Conservation (phyloP, 2,888 invertebrate species). For the Clitarchus hookeri region DNA sequence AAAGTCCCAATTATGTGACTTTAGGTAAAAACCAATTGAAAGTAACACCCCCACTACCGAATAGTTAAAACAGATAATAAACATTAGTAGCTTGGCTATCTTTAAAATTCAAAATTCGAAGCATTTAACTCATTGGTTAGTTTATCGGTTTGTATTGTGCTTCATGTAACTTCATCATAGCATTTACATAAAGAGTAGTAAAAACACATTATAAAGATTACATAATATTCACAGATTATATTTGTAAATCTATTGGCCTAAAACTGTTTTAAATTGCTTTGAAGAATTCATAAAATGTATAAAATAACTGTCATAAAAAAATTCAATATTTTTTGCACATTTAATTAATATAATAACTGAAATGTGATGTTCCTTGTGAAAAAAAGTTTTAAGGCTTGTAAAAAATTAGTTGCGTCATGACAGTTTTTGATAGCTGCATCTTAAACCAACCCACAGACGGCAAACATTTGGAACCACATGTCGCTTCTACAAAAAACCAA, state of each 20-base stretch:
- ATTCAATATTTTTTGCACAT: not conserved
- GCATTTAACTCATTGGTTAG: not conserved
- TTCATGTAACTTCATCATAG: not conserved
- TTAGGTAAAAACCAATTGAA: not conserved
- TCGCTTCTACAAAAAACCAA: conserved; percentile 7
- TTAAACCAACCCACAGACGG: not conserved
- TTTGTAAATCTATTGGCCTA: not conserved
- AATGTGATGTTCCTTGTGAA: not conserved
- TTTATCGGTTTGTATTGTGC: not conserved
- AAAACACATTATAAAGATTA: too few relatives aligned
- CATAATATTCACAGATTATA: not conserved
- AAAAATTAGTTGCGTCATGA: not conserved
- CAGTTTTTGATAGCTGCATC: not conserved
- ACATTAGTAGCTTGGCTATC: not conserved
- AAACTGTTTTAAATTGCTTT: not conserved
- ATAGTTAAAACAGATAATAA: not conserved
- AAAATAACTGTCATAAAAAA: not conserved
- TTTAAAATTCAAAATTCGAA: not conserved
- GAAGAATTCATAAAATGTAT: not conserved
- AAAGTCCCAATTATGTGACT: not conserved
- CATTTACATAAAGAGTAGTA: not conserved
- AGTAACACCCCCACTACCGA: not conserved
- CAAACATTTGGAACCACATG: not conserved
- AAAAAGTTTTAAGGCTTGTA: not conserved
- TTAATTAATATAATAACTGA: not conserved